These are phyloP conservation scores for Lymantria dispar DNA, from an alignment of 2,888 invertebrate genomes.

Conservation along the genomic window DNA sequence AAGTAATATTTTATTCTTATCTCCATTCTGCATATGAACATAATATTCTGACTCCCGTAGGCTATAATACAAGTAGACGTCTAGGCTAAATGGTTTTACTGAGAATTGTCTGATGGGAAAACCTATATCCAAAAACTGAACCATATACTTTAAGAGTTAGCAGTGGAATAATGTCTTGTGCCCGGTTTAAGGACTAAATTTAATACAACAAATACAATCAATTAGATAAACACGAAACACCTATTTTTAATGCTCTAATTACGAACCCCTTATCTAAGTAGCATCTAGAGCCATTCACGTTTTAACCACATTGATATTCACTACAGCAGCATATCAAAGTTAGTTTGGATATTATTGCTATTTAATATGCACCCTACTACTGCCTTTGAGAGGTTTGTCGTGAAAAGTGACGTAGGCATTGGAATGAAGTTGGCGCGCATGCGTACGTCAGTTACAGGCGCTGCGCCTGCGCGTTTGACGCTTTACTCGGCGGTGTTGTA, in stretches of 20 bases:
- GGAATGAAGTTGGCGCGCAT: constrained; percentile 71
- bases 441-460: constrained; percentile 77
- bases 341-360: constrained; percentile 19
- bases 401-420: constrained; percentile 49
- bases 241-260: background rate
- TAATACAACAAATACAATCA: background rate
- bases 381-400: constrained; percentile 20
- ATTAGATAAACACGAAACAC: background rate
- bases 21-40: too few relatives aligned
- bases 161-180: too few relatives aligned
- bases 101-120: too few relatives aligned
- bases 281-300: constrained; percentile 10
- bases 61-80: too few relatives aligned
- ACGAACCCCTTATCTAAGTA: constrained; percentile 1
- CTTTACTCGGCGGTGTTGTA: constrained; percentile 79
- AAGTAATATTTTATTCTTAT: too few relatives aligned
- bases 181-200: background rate
- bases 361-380: constrained; percentile 44
- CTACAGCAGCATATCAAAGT: constrained; percentile 12
- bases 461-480: constrained; percentile 81
- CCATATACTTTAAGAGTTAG: too few relatives aligned
- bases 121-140: too few relatives aligned
- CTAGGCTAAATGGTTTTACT: too few relatives aligned
- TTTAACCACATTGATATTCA: constrained; percentile 9
- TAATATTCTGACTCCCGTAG: too few relatives aligned